Conservation (phyloP, 2,797 vertebrate species). For the Enteromius anoplus region DNA sequence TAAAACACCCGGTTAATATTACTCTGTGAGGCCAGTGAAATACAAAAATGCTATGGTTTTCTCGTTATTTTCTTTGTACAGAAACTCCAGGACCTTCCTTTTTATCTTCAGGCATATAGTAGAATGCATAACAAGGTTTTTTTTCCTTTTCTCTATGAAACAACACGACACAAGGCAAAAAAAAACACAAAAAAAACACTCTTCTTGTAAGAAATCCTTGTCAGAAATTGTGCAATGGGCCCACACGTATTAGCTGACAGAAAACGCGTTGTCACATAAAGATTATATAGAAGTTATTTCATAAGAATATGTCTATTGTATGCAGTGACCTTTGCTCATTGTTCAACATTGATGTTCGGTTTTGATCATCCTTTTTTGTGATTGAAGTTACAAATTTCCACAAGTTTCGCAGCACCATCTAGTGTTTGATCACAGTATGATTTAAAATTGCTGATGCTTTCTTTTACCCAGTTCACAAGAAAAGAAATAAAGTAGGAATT, state of each 20-base stretch:
- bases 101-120: background rate
- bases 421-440: background rate
- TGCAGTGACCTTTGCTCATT: background rate
- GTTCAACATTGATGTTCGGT: background rate
- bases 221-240: background rate
- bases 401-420: slow-evolving; percentile 18
- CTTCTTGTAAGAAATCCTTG: background rate
- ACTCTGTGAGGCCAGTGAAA: background rate
- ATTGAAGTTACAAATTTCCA: too few species aligned
- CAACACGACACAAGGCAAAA: background rate
- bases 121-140: background rate
- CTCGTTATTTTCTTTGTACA: background rate
- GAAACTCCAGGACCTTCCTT: background rate
- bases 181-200: background rate
- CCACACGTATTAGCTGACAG: too few species aligned
- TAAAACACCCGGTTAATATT: background rate
- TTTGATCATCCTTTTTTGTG: too few species aligned
- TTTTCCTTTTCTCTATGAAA: background rate
- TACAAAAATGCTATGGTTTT: background rate
- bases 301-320: background rate
- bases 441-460: background rate
- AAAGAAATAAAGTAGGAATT: background rate
- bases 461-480: background rate
- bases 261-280: too few species aligned
- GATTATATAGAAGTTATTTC: background rate